Conservation (phyloP, 2,113 vertebrate species). For the Stomatorhinus ivindoensis region DNA sequence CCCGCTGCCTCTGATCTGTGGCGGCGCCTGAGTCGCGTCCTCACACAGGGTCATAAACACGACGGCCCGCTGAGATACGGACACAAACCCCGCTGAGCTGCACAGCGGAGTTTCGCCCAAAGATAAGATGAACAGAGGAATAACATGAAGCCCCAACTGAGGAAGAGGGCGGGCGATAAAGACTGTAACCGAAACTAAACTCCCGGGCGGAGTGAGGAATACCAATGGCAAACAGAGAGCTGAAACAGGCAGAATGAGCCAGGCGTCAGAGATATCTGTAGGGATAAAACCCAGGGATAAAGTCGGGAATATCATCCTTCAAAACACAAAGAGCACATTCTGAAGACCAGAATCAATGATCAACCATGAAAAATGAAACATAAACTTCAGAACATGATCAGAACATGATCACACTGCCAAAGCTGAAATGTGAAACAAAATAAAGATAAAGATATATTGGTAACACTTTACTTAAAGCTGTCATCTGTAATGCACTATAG, state of each 20-base stretch:
- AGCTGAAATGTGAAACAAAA: neutral
- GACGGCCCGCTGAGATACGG: neutral
- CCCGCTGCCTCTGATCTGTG: neutral
- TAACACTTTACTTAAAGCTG: neutral
- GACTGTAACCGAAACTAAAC: neutral
- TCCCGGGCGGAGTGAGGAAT: neutral
- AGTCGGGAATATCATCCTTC: neutral
- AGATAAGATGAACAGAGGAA: neutral
- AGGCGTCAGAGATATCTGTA: neutral
- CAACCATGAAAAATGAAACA: neutral
- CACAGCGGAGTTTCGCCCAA: neutral
- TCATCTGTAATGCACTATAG: neutral
- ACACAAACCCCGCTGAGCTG: neutral
- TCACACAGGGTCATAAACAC: neutral
- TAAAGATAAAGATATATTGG: neutral
- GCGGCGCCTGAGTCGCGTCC: neutral
- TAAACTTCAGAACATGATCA: neutral
- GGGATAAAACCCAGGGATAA: neutral
- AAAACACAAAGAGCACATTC: neutral
- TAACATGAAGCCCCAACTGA: neutral
- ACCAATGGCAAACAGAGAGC: neutral
- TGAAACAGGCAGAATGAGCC: neutral
- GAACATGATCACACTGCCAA: neutral
- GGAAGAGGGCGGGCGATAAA: neutral
- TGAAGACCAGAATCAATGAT: neutral